Evolutionary conservation across 30 jellyfish, hydroid and myxozoan genomes (phyloP).

Genomic region (Aurelia sp.): DNA sequence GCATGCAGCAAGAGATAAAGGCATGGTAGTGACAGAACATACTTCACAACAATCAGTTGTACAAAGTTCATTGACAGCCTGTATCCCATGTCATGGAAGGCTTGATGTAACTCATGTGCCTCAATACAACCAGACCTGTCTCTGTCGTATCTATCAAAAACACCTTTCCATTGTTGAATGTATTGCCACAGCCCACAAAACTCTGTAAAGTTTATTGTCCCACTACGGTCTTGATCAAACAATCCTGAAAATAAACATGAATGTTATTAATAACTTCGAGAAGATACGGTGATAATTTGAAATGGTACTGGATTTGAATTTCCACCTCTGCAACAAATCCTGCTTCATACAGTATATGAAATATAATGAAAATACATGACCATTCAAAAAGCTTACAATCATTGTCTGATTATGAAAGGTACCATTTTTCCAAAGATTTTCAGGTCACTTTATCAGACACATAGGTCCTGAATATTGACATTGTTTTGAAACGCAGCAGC

Average conservation of each 20-base stretch:
- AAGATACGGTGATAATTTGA: background rate
- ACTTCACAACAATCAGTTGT: constrained; percentile 67
- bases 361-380: no score
- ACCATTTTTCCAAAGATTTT: no score
- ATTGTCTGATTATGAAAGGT: no score
- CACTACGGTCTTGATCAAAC: constrained; percentile 79
- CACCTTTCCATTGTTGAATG: constrained; percentile 77
- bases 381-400: no score
- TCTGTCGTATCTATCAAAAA: constrained; percentile 63
- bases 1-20: background rate
- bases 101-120: constrained; percentile 56
- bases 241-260: constrained; percentile 41
- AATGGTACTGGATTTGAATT: no score
- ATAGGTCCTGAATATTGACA: no score
- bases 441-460: no score
- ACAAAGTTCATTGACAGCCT: constrained; percentile 58
- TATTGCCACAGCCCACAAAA: constrained; percentile 66
- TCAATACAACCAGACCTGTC: constrained; percentile 79
- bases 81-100: constrained; percentile 73
- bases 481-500: no score
- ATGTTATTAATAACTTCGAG: background rate
- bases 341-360: no score
- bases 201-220: constrained; percentile 75
- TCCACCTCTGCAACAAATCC: no score
- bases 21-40: background rate